Evolutionary conservation across 1,140 invertebrate species (phyloP).

Genomic region (Geopemphigus sp.): DNA sequence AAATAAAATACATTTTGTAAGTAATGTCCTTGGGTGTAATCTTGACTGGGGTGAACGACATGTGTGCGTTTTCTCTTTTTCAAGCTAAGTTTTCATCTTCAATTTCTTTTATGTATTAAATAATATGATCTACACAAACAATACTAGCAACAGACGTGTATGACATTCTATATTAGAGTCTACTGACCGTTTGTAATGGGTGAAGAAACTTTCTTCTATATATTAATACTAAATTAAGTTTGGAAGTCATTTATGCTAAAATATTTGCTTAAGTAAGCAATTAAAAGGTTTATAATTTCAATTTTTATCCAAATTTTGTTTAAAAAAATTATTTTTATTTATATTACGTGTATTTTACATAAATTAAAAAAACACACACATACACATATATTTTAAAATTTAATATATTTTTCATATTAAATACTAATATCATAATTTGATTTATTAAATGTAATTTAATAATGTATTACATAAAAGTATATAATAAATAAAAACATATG

Average conservation of each 20-base stretch:
- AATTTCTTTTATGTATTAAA: slow-evolving; percentile 22
- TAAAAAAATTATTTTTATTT: neutral
- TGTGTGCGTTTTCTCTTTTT: slow-evolving; percentile 39
- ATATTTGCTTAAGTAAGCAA: neutral
- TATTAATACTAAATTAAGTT: neutral
- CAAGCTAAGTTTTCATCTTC: slow-evolving; percentile 34
- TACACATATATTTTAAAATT: too few species aligned
- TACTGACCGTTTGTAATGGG: neutral
- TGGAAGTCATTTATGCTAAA: neutral
- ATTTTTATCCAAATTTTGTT: neutral
- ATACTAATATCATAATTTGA: too few species aligned
- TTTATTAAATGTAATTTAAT: neutral
- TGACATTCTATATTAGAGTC: slow-evolving; percentile 16
- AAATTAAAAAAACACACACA: too few species aligned
- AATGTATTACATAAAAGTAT: neutral
- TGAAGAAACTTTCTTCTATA: neutral
- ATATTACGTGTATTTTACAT: too few species aligned
- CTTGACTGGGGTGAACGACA: slow-evolving; percentile 24
- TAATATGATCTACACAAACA: slow-evolving; percentile 3
- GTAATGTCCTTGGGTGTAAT: slow-evolving; percentile 33
- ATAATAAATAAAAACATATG: neutral
- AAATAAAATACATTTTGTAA: slow-evolving; percentile 1
- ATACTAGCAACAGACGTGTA: slow-evolving; percentile 10
- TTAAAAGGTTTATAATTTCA: neutral
- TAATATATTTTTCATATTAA: too few species aligned